A percentile compares a stretch with the other conserved stretches of the same genome.
Conservation (phyloP, 2,797 vertebrate species). For the Sebastes cheni region DNA sequence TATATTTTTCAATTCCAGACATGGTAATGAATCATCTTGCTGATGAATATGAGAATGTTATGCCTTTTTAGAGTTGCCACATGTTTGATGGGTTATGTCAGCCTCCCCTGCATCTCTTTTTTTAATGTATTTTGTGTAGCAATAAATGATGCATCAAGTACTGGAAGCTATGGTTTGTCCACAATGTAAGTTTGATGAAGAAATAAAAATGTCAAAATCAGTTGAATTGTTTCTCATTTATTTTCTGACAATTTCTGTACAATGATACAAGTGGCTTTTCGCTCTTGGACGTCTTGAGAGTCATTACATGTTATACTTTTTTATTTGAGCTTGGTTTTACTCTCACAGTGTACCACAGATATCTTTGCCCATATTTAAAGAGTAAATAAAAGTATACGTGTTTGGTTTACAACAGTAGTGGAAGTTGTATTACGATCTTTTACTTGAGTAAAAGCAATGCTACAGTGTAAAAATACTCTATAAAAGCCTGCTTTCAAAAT, state of each 20-base stretch:
- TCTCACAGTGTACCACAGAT: neutral
- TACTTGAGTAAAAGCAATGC: too few species aligned
- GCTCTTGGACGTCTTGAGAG: too few species aligned
- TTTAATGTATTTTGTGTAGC: constrained; percentile 23
- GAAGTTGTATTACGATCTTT: too few species aligned
- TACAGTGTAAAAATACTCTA: too few species aligned
- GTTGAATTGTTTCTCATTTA: neutral
- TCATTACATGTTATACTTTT: neutral
- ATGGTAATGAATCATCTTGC: constrained; percentile 12
- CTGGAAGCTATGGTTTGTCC: constrained; percentile 30
- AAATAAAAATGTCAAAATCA: constrained; percentile 28
- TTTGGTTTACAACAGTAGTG: neutral
- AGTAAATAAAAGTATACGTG: neutral
- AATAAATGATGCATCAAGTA: neutral
- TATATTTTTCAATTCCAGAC: neutral
- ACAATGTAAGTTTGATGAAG: constrained; percentile 28
- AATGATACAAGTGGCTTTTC: neutral
- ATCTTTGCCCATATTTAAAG: neutral
- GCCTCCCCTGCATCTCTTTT: constrained; percentile 24
- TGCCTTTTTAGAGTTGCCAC: constrained; percentile 22
- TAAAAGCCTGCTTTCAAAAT: too few species aligned
- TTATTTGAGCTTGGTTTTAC: neutral
- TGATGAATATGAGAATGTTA: constrained; percentile 6
- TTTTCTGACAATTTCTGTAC: neutral
- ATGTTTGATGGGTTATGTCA: constrained; percentile 9